Base-by-base conservation (phyloP, 2,888 invertebrate genomes). In the Cylindroiulus punctatus region DNA sequence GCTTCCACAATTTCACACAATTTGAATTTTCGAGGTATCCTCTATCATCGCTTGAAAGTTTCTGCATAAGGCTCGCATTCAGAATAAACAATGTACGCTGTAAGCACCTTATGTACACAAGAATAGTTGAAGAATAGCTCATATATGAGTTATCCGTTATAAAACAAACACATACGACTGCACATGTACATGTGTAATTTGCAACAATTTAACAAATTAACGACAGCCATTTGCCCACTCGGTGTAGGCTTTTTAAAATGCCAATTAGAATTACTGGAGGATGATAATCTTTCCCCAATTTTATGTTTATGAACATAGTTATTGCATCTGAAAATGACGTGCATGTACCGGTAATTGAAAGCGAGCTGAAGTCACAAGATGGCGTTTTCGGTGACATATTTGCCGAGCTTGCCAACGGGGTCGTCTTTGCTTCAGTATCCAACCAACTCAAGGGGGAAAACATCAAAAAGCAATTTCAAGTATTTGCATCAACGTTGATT, bases 401-500 rank as follows among this genome's bases (percentile, higher is more conserved):
- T 65, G 12, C n/a, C n/a, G 65, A 65, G 65, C 65, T 10, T 12
- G 65, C 65, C 65, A 65, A 19, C n/a, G 65, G 19, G 65, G 65
- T 65, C n/a, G 65, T 8, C 26, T 26, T 26, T 65, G 2, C 36
- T 65, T 26, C 26, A 65, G 8, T 26, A 26, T 65, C 26, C 52
- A 65, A 26, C 65, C n/a, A 65, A 52, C 10, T 65, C 65, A 65
- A 65, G 65, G 26, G 65, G 65, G 65, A 65, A 65, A 65, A 65
- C 65, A 65, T 65, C 65, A 65, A 65, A 65, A 65, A 65, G 65
- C 65, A 65, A 65, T 65, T 65, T 65, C 26, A 65, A 65, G 65
- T 65, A 65, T 65, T 65, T 65, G 65, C 65, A 65, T 65, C 65
- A 65, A 65, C 65, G 65, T 65, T 65, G 65, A 65, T 65, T 65